Conservation (phyloP, 35 echinoderm and acorn worm genomes). For the Lytechinus variegatus region DNA sequence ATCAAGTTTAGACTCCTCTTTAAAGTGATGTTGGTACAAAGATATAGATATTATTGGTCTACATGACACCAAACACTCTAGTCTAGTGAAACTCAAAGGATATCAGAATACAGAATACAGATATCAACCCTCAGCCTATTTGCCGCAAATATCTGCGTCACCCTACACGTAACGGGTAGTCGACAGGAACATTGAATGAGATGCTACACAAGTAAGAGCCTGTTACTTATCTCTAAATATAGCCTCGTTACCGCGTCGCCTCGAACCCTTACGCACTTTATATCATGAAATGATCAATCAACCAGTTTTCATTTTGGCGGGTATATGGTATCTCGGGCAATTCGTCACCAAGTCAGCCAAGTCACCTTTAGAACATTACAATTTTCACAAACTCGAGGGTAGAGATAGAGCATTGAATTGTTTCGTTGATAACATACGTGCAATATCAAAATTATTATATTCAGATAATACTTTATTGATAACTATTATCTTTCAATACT, state of each 20-base stretch:
- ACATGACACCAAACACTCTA: not conserved
- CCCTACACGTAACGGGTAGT: not conserved
- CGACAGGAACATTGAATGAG: not conserved
- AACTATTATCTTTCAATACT: no score
- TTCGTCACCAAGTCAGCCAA: not conserved
- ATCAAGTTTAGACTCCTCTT: not conserved
- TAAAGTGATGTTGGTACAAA: not conserved
- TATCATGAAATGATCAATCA: not conserved
- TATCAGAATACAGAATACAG: not conserved
- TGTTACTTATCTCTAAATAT: not conserved
- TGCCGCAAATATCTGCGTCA: not conserved
- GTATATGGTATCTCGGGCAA: not conserved
- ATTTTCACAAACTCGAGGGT: no score
- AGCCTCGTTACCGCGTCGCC: not conserved
- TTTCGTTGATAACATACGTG: no score
- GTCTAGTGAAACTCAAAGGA: not conserved
- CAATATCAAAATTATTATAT: no score
- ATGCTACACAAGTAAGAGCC: not conserved
- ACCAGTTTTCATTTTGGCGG: not conserved
- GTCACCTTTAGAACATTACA: no score
- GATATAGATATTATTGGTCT: not conserved
- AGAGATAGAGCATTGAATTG: no score
- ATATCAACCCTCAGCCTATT: not conserved
- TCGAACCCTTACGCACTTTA: not conserved
- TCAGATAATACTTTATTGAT: no score